A percentile compares a stretch with the other conserved stretches of the same genome.
Evolutionary conservation across 2,113 vertebrate genomes (phyloP).

Genomic region (Sorex araneus): DNA sequence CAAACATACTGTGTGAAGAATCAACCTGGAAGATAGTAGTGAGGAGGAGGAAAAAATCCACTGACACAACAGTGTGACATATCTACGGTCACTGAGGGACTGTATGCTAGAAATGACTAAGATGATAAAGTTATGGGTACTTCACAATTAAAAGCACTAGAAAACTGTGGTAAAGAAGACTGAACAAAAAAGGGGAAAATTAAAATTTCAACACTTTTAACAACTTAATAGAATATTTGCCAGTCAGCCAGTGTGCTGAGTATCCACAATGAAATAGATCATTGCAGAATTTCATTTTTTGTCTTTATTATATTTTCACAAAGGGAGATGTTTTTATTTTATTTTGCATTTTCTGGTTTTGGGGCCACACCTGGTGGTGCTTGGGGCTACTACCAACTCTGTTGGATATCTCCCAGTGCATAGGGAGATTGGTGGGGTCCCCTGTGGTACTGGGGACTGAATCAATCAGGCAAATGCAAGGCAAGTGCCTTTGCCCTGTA

Average conservation of each 20-base stretch:
- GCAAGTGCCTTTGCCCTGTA: no score
- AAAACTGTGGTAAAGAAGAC: no score
- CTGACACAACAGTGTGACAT: background rate
- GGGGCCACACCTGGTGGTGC: no score
- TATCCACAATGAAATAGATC: background rate
- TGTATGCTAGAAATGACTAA: background rate
- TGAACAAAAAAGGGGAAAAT: background rate
- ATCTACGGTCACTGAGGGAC: background rate
- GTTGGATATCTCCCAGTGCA: no score
- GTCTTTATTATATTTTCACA: background rate
- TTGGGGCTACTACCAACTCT: no score
- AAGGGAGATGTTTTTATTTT: background rate
- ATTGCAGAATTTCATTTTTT: background rate
- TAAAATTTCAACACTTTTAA: constrained; percentile 37
- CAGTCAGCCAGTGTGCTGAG: no score
- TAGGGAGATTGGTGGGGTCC: no score
- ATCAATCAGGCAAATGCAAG: no score
- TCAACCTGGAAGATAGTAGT: background rate
- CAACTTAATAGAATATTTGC: background rate
- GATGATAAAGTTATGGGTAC: no score
- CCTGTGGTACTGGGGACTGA: no score
- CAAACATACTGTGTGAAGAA: background rate
- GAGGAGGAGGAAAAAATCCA: background rate
- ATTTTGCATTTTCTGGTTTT: no score
- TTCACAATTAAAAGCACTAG: no score